Evolutionary conservation across 2,888 invertebrate genomes (phyloP), one percentile per base, ranked within the genome.

Genomic region (Drosophila mimetica): DNA sequence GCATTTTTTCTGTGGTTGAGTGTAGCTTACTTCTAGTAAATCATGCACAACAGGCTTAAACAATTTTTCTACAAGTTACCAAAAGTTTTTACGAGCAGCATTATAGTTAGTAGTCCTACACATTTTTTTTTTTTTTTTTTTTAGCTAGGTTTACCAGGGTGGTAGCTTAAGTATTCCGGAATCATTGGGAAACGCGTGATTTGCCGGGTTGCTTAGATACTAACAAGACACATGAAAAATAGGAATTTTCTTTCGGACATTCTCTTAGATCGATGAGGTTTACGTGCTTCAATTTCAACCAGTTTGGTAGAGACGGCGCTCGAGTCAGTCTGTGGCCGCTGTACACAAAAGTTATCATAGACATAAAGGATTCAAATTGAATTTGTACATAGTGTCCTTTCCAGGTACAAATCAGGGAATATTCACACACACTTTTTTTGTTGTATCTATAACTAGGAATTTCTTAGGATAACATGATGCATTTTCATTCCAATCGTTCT

Each of bases 131-230:
- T 25, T 13, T 63, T 47, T 50, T 47, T 50, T 25, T 13, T 63
- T 47, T 50, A 50, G 63, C 50, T 60, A 25, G 32, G 48, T 65
- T 75, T 69, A 72, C 64, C 75, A 64, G 76, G 30, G 30, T 13
- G 30, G 69, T 74, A 51, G 75, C 77, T 81, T 83, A 88, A 74
- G 57, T 83, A 89, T 89, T 89, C 88, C 89, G 88, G 89, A 88
- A 89, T 88, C 78, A 75, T 78, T 76, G 77, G 82, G 74, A 52
- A 79, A 72, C 69, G 34, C 42, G 50, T 72, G 61, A 66, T 66
- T 65, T 69, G 55, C 48, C 41, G 48, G 64, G 52, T 73, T 51
- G 50, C 77, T 83, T 80, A 75, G 20, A 67, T 16, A 66, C 74
- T 75, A 83, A 73, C 72, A 77, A 65, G 67, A 61, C 61, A 55